phyloP scores from a whole-genome alignment of 1,140 invertebrate genomes.

The Caenorhabditis brenneri region DNA sequence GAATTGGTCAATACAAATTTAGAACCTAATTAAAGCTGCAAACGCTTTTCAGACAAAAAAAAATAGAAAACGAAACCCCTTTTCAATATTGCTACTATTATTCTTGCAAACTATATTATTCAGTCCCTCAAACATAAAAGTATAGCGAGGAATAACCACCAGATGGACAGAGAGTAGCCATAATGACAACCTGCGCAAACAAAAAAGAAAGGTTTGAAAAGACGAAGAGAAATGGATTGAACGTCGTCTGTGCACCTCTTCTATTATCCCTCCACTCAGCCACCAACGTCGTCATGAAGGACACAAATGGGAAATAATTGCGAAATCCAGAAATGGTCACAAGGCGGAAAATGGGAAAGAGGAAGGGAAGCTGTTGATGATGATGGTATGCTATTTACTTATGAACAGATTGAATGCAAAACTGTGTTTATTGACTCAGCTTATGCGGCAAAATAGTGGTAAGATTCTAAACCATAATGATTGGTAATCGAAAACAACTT shows the following conservation, averaged over 20 bases:
- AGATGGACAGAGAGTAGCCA: not conserved
- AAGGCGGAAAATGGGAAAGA: not conserved
- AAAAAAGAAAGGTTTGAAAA: not conserved
- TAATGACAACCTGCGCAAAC: conserved; percentile 6
- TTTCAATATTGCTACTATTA: too few relatives aligned
- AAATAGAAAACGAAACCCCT: too few relatives aligned
- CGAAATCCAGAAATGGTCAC: conserved; percentile 6
- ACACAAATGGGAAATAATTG: not conserved
- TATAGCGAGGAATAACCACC: not conserved
- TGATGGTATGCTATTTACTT: conserved; percentile 5
- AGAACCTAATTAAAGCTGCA: too few relatives aligned
- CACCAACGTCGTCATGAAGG: not conserved
- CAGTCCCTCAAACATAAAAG: not conserved
- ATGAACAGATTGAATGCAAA: conserved; percentile 14
- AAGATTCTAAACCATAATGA: too few relatives aligned
- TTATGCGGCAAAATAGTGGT: not conserved
- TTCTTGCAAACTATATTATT: too few relatives aligned
- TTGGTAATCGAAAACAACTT: too few relatives aligned
- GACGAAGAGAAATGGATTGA: not conserved
- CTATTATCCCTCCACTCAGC: not conserved
- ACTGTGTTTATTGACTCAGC: conserved; percentile 14
- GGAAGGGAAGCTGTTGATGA: conserved; percentile 28
- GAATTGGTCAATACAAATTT: too few relatives aligned
- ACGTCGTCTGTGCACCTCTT: conserved; percentile 1
- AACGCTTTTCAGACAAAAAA: too few relatives aligned